These are phyloP conservation scores for Pangasianodon gigas DNA, from an alignment of 2,113 vertebrate species.

Conservation along the genomic window DNA sequence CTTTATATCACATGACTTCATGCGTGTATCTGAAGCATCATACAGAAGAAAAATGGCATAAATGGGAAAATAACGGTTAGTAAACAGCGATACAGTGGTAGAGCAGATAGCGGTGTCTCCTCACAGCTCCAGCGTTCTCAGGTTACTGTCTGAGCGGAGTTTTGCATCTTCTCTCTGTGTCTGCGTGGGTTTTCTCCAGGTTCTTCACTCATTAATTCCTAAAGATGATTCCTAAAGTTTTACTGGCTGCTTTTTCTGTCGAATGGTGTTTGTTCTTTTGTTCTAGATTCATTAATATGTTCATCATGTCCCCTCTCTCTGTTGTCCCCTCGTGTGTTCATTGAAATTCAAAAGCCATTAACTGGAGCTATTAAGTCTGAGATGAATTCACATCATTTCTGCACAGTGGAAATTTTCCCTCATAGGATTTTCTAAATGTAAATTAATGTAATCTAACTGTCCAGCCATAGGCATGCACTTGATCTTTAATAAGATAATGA, in stretches of 20 bases:
- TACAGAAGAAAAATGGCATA: neutral
- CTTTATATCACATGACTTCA: neutral
- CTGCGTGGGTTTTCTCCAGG: too few relatives aligned
- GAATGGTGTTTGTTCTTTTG: neutral
- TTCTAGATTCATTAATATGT: slow-evolving; percentile 22
- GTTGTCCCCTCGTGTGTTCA: neutral
- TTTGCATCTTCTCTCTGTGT: neutral
- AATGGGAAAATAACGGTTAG: fast-evolving
- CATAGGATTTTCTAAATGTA: neutral
- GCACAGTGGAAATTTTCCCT: slow-evolving; percentile 18
- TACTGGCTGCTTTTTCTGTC: neutral
- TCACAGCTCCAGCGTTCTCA: neutral
- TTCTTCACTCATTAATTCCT: neutral
- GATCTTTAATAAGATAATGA: slow-evolving; percentile 1
- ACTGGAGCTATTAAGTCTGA: neutral
- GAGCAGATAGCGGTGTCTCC: neutral
- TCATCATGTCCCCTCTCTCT: neutral
- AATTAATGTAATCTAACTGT: neutral
- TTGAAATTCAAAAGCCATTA: slow-evolving; percentile 39
- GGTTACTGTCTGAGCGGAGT: neutral
- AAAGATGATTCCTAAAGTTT: neutral
- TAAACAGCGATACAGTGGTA: neutral
- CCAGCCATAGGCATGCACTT: neutral
- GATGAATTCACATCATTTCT: neutral
- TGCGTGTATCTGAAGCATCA: neutral